Conservation (phyloP, 2,113 vertebrate species). For the Hystrix cristata region DNA sequence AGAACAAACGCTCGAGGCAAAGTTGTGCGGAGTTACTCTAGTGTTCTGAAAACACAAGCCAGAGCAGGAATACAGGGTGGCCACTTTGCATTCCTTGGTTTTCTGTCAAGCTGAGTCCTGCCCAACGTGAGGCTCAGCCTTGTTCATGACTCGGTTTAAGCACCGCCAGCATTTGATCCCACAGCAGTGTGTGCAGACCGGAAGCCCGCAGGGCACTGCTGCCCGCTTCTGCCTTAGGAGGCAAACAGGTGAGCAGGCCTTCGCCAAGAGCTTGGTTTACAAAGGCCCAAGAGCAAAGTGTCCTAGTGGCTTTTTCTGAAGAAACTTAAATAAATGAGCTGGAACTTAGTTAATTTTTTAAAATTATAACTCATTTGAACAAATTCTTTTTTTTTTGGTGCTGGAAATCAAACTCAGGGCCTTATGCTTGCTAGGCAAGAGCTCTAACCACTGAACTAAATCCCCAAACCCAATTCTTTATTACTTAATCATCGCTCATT, state of each 20-base stretch:
- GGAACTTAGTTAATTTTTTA: not conserved
- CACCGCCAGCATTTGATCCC: slow-evolving; percentile 54
- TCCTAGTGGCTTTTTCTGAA: slow-evolving; percentile 54
- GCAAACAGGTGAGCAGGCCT: slow-evolving; percentile 62
- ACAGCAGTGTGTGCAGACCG: not conserved
- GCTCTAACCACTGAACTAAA: no score
- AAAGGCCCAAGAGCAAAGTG: not conserved
- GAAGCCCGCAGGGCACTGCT: slow-evolving; percentile 63
- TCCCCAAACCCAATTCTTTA: not conserved
- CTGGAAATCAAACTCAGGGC: no score
- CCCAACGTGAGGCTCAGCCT: slow-evolving; percentile 26
- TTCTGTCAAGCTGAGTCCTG: slow-evolving; percentile 71
- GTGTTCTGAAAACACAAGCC: slow-evolving; percentile 59
- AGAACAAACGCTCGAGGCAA: slow-evolving; percentile 59
- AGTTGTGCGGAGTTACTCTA: slow-evolving; percentile 44
- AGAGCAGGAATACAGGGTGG: not conserved
- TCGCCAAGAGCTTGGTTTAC: slow-evolving; percentile 46
- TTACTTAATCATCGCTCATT: not conserved
- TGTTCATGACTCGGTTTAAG: slow-evolving; percentile 69
- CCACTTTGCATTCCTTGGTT: slow-evolving; percentile 71
- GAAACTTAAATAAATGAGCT: slow-evolving; percentile 37
- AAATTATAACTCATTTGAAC: not conserved
- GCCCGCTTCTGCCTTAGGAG: slow-evolving; percentile 22
- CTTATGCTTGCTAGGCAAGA: no score
- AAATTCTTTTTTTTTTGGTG: not conserved